Evolutionary conservation across 2,113 vertebrate genomes (phyloP), one percentile per base, ranked within the genome.

Genomic region (Meleagris gallopavo): DNA sequence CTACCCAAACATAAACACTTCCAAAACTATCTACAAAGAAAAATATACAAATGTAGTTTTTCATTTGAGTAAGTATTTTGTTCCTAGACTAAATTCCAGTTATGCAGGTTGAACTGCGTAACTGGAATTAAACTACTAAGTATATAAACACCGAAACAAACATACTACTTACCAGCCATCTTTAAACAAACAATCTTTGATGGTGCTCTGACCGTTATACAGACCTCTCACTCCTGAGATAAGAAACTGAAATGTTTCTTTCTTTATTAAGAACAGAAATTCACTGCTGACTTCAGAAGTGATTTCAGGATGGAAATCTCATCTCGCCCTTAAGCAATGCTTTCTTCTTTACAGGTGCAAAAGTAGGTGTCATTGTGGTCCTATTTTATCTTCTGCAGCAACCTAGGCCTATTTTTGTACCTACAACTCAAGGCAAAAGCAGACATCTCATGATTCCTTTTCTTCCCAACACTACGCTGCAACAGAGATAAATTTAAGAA

Each of bases 291-390:
- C 22, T 81, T 75, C 61, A 57, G 34, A 90, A 90, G 36, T 4
- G 8, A 32, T 74, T 95, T 45, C 43, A 64, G 76, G 72, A 77
- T 3, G 58, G n/a, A 71, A 1, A 0, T 27, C 29, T 34, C 46
- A 61, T 58, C 55, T 52, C 58, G 45, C 46, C 11, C n/a, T 52
- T 36, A 27, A 65, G n/a, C n/a, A 30, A 57, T 46, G 81, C 10
- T 43, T 93, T 85, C 83, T 79, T 36, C 52, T 83, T 45, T 86
- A 43, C 90, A 83, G 30, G 55, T 34, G 61, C 45, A 50, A 7
- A 7, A 38, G 29, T 9, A 20, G 57, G 12, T 17, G 24, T 20
- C 57, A 24, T 19, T 0, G 0, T 24, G 38, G 67, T 22, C 14
- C 36, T 52, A 30, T 30, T 77, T 67, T 17, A 46, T 29, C 15